Conservation (phyloP, 2,113 vertebrate genomes). For the Ciconia stormi region DNA sequence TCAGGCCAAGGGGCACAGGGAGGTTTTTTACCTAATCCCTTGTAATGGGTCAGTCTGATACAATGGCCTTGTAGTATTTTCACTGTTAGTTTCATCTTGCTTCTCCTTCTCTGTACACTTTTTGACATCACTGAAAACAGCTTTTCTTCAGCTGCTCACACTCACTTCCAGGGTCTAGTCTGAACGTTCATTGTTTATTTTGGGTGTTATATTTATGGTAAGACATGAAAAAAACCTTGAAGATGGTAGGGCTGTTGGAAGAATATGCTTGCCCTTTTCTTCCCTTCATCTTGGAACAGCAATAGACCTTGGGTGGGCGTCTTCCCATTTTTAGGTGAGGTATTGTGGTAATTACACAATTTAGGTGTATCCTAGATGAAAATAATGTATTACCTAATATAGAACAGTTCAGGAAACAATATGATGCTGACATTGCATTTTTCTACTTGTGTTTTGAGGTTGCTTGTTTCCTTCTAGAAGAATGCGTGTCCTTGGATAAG, state of each 20-base stretch:
- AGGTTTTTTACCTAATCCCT: not conserved
- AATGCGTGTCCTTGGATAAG: not conserved
- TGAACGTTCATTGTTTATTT: not conserved
- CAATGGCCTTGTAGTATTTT: not conserved
- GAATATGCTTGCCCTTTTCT: not conserved
- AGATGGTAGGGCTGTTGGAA: not conserved
- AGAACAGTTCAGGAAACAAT: constrained; percentile 38
- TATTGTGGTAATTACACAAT: not conserved
- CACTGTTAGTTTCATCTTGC: not conserved
- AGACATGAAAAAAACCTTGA: not conserved
- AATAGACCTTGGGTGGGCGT: not conserved
- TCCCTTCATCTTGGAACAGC: not conserved
- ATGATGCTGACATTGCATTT: constrained; percentile 34
- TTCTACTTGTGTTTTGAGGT: not conserved
- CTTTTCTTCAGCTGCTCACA: not conserved
- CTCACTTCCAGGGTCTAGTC: not conserved
- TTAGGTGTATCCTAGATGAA: constrained; percentile 28
- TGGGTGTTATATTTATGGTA: not conserved
- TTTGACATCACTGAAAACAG: not conserved
- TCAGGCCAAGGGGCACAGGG: not conserved
- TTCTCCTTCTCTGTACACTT: not conserved
- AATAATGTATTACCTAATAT: not conserved
- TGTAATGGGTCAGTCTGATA: not conserved
- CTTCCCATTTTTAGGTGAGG: constrained; percentile 15
- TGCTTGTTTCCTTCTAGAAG: constrained; percentile 11